Evolutionary conservation across 2,113 vertebrate genomes (phyloP).

Genomic region (Proterorhinus semilunaris): DNA sequence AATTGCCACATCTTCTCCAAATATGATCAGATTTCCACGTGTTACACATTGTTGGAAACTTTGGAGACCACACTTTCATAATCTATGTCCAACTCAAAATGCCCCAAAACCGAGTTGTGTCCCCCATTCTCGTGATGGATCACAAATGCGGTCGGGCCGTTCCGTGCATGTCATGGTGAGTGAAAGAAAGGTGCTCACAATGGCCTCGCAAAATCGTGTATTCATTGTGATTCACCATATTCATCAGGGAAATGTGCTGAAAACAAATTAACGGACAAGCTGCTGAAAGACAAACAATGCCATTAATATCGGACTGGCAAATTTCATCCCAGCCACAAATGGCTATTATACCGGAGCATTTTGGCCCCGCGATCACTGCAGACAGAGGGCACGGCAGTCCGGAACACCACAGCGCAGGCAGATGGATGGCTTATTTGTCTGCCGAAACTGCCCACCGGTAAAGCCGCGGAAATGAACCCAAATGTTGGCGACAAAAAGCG

Average conservation of each 20-base stretch:
- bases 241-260: neutral
- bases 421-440: conserved; percentile 46
- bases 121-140: too few relatives aligned
- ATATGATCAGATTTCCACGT: too few relatives aligned
- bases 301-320: neutral
- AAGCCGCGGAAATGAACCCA: neutral
- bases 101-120: too few relatives aligned
- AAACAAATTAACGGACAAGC: neutral
- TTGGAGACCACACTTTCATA: too few relatives aligned
- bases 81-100: too few relatives aligned
- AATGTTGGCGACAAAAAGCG: conserved; percentile 24
- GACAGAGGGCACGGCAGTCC: conserved; percentile 29
- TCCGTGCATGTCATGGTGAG: too few relatives aligned
- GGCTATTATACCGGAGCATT: conserved; percentile 1
- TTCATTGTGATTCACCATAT: neutral
- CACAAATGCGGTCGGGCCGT: too few relatives aligned
- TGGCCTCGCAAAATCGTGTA: too few relatives aligned
- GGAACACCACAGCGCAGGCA: conserved; percentile 8
- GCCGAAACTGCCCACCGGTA: conserved; percentile 6
- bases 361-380: conserved; percentile 24
- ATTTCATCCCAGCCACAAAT: neutral
- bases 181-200: too few relatives aligned
- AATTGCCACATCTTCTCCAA: too few relatives aligned
- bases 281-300: neutral
- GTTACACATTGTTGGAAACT: too few relatives aligned